Conservation (phyloP, 2,888 invertebrate genomes). For the Archaeoteleia sp. region DNA sequence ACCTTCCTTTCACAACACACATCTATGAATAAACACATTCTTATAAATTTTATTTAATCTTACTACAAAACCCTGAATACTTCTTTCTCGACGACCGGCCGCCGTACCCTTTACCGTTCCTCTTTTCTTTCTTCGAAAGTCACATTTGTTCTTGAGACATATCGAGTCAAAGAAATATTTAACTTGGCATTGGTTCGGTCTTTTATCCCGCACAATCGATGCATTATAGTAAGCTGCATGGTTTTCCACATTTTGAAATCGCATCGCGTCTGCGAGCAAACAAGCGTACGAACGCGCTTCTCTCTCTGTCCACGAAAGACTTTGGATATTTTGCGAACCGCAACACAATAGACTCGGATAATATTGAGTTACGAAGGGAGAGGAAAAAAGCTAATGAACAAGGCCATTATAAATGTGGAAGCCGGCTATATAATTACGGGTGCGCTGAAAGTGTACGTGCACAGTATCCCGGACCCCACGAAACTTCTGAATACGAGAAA, state of each 20-base stretch:
- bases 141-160: slow-evolving; percentile 6
- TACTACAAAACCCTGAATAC: too few relatives aligned
- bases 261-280: slow-evolving; percentile 4
- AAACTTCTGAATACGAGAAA: slow-evolving; percentile 17
- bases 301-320: slow-evolving; percentile 30
- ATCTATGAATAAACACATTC: too few relatives aligned
- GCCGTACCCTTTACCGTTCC: neutral
- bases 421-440: slow-evolving; percentile 54
- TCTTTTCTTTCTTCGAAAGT: slow-evolving; percentile 1
- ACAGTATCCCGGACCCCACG: slow-evolving; percentile 17
- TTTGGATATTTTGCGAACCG: slow-evolving; percentile 56
- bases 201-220: slow-evolving; percentile 27
- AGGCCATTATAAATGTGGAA: slow-evolving; percentile 62
- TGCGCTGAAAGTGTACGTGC: slow-evolving; percentile 10
- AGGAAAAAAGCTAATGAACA: slow-evolving; percentile 53
- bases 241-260: slow-evolving; percentile 36
- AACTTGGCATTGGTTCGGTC: slow-evolving; percentile 30
- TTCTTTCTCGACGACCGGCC: too few relatives aligned
- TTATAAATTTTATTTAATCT: too few relatives aligned
- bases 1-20: too few relatives aligned
- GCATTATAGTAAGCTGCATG: slow-evolving; percentile 32
- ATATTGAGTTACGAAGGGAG: slow-evolving; percentile 57
- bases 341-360: slow-evolving; percentile 57
- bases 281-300: too few relatives aligned
- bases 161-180: slow-evolving; percentile 1